A percentile compares a stretch with the other conserved stretches of the same genome.
These are phyloP conservation scores for Scaptomyza flava DNA, from an alignment of 2,888 invertebrate species.

Conservation along the genomic window DNA sequence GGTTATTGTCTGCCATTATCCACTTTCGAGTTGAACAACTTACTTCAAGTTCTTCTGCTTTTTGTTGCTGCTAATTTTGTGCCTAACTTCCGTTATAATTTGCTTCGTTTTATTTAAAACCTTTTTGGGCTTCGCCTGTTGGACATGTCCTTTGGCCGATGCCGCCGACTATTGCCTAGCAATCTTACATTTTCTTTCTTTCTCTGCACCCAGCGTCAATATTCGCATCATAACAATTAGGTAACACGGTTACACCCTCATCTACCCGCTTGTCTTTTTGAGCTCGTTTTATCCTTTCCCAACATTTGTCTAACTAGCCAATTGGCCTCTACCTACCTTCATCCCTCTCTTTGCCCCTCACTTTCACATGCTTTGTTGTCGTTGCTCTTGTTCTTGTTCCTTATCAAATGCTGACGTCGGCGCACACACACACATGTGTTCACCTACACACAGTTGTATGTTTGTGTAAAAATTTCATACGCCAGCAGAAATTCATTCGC, in stretches of 20 bases:
- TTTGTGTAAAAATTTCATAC: constrained; percentile 69
- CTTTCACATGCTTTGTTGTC: constrained; percentile 1
- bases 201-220: constrained; percentile 32
- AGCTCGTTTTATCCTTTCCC: constrained; percentile 46
- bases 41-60: constrained; percentile 20
- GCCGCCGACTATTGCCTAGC: constrained; percentile 26
- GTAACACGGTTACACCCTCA: constrained; percentile 15
- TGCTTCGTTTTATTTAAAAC: constrained; percentile 73
- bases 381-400: constrained; percentile 40
- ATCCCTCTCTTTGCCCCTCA: not conserved
- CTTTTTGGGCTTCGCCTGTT: constrained; percentile 49
- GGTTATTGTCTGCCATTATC: constrained; percentile 39
- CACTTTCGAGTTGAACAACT: constrained; percentile 26
- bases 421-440: constrained; percentile 24
- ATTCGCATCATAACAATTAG: constrained; percentile 75
- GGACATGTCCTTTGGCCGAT: constrained; percentile 42
- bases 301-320: constrained; percentile 44
- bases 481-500: constrained; percentile 74
- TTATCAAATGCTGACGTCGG: constrained; percentile 66
- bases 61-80: constrained; percentile 58
- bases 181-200: constrained; percentile 32
- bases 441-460: constrained; percentile 22
- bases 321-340: not conserved
- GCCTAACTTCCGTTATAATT: constrained; percentile 80
- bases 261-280: constrained; percentile 6